phyloP scores from a whole-genome alignment of 2,797 vertebrate species.

The Cryptoblepharus egeriae region DNA sequence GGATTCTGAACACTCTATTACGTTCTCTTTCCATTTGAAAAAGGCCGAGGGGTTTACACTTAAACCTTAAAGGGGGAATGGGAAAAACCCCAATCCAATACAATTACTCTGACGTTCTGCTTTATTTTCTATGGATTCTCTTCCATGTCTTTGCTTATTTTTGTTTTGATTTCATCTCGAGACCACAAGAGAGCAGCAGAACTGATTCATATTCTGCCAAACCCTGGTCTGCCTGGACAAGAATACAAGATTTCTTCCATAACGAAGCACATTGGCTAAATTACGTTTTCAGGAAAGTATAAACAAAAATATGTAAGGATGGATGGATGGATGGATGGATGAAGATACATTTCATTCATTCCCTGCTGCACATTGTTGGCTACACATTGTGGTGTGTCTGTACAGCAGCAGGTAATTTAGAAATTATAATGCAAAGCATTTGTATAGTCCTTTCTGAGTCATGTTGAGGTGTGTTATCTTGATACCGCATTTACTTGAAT shows the following conservation, averaged over 20 bases:
- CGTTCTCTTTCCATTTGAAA: slow-evolving; percentile 41
- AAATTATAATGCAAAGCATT: too few species aligned
- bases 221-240: slow-evolving; percentile 30
- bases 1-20: not conserved
- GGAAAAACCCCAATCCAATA: slow-evolving; percentile 20
- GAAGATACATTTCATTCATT: not conserved
- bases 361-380: not conserved
- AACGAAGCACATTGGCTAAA: slow-evolving; percentile 16
- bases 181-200: slow-evolving; percentile 28
- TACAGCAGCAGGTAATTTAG: not conserved
- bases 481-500: too few species aligned
- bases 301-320: not conserved
- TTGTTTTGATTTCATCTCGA: slow-evolving; percentile 28
- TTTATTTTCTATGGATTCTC: slow-evolving; percentile 39
- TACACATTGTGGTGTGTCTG: not conserved
- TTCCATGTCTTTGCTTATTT: slow-evolving; percentile 17
- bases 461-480: too few species aligned
- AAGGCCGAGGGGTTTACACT: slow-evolving; percentile 43
- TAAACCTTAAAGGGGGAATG: slow-evolving; percentile 10
- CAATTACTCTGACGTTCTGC: slow-evolving; percentile 28
- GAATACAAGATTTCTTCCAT: slow-evolving; percentile 8
- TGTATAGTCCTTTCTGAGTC: too few species aligned
- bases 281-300: too few species aligned
- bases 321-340: not conserved
- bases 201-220: slow-evolving; percentile 29